Conservation (phyloP, 2,888 invertebrate genomes). For the Vanessa cardui region DNA sequence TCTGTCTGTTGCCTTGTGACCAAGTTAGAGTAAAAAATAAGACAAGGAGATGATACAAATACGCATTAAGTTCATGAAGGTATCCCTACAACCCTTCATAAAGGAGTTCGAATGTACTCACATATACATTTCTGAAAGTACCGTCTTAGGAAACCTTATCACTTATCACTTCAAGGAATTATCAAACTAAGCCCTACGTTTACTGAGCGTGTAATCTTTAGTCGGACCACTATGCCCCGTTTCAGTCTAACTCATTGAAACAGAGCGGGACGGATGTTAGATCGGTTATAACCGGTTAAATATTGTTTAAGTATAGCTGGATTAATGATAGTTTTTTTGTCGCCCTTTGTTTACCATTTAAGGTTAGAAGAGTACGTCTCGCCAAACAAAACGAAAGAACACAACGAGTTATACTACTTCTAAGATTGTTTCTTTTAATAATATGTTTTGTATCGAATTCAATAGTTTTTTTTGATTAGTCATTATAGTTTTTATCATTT, state of each 20-base stretch:
- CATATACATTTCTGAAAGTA: background rate
- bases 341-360: constrained; percentile 3
- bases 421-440: background rate
- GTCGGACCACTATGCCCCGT: background rate
- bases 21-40: too few relatives aligned
- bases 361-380: background rate
- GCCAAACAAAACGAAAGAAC: background rate
- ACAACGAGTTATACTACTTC: background rate
- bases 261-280: background rate
- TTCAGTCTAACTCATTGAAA: background rate
- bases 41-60: too few relatives aligned
- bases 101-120: too few relatives aligned
- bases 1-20: too few relatives aligned
- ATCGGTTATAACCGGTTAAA: constrained; percentile 17
- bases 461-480: too few relatives aligned
- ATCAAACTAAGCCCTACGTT: constrained; percentile 13
- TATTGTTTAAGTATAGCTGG: background rate
- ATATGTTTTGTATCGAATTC: background rate
- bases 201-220: constrained; percentile 16
- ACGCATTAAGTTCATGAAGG: too few relatives aligned
- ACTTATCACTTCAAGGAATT: constrained; percentile 4
- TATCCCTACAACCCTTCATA: too few relatives aligned
- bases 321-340: constrained; percentile 9
- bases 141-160: constrained; percentile 2
- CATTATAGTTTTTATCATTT: too few relatives aligned